Evolutionary conservation across 2,888 invertebrate species (phyloP), one percentile per base, ranked within the genome.

Genomic region (Andrena bicolor): DNA sequence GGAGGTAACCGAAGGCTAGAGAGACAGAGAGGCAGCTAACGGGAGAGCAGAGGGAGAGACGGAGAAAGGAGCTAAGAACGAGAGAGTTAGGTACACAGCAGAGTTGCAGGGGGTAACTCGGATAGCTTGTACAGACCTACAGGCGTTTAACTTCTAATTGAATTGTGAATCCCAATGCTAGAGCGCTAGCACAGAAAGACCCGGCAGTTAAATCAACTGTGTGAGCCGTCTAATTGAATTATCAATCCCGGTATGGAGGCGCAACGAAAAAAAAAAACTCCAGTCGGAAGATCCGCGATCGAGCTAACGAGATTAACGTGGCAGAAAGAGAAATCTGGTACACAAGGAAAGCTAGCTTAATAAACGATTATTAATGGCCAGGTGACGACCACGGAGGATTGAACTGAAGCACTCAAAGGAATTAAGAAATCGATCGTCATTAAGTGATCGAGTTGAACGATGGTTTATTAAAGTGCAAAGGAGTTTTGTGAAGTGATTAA

Each of bases 81-180:
- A 75, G 53, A 68, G 84, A 85, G 84, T 79, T 74, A 72, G 71
- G 78, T 82, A 83, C 77, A 85, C 82, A 65, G 60, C 76, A 48
- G 86, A 88, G 85, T 87, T 88, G 79, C 76, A 74, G 77, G 82
- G 66, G 86, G 84, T 86, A 88, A 89, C 86, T 88, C 87, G 82
- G 87, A 90, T 90, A 88, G 85, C 89, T 88, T 87, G 89, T 90
- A 89, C 85, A 88, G 89, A 89, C 85, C 89, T 88, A 88, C 82
- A 88, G 85, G 90, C 90, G 88, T 91, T 91, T 91, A 91, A 91
- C 91, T 91, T 91, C 89, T 91, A 91, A 91, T 91, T 91, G 91
- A 91, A 91, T 91, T 89, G 90, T 89, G 89, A 90, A 91, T 90
- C 88, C 91, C 90, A 89, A 88, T 89, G 88, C 87, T 77, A 66